Conservation (phyloP, 2,888 invertebrate genomes). For the Spisula subtruncata region DNA sequence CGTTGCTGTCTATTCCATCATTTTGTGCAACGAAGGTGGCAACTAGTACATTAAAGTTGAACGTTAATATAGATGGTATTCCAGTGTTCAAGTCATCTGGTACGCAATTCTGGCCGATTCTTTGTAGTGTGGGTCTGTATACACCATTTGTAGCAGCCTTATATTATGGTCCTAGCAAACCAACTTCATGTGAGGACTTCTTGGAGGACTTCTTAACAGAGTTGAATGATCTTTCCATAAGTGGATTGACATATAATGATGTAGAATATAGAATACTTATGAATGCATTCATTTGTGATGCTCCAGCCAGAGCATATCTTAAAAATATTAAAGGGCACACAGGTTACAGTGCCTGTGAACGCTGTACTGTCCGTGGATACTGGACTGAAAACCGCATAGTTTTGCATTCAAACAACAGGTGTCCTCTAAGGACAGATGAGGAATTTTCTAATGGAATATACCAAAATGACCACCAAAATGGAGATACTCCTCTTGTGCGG, state of each 20-base stretch:
- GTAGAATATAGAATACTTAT: neutral
- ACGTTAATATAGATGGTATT: slow-evolving; percentile 62
- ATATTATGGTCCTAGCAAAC: slow-evolving; percentile 57
- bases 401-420: too few species aligned
- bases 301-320: slow-evolving; percentile 53
- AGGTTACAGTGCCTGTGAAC: slow-evolving; percentile 55
- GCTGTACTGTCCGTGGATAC: slow-evolving; percentile 41
- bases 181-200: slow-evolving; percentile 51
- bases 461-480: too few species aligned
- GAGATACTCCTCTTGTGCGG: too few species aligned
- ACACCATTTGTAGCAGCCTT: slow-evolving; percentile 63
- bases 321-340: slow-evolving; percentile 50
- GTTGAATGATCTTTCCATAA: neutral
- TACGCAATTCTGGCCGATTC: slow-evolving; percentile 60
- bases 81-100: slow-evolving; percentile 59
- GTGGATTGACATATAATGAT: slow-evolving; percentile 24
- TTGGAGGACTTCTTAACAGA: slow-evolving; percentile 59
- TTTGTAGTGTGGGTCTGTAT: neutral
- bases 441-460: too few species aligned
- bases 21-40: neutral
- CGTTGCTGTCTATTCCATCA: neutral
- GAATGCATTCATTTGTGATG: slow-evolving; percentile 53
- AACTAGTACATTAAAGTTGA: slow-evolving; percentile 23
- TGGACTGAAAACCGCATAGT: too few species aligned
- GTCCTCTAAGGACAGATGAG: too few species aligned